Evolutionary conservation across 2,797 vertebrate genomes (phyloP).

Genomic region (Paratrypauchen microcephalus): DNA sequence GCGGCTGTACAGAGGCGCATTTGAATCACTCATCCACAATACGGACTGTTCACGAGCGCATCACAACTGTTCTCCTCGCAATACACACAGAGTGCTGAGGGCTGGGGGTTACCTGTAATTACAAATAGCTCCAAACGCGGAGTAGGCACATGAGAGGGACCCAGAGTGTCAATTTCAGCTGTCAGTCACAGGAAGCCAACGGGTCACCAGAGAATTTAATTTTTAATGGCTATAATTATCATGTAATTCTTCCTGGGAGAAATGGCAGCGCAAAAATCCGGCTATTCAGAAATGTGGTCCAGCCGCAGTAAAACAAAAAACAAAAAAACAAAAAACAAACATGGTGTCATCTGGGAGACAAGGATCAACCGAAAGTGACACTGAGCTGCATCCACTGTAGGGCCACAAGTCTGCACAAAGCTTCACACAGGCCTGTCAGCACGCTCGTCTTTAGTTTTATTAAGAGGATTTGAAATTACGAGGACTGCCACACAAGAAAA

Average conservation of each 20-base stretch:
- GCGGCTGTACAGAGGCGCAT: conserved; percentile 87
- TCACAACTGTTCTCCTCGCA: conserved; percentile 87
- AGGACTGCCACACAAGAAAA: not conserved
- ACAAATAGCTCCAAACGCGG: conserved; percentile 95
- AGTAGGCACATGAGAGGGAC: conserved; percentile 85
- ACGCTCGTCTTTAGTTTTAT: not conserved
- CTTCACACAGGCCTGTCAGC: not conserved
- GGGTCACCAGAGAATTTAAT: conserved; percentile 96
- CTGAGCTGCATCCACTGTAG: not conserved
- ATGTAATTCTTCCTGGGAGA: conserved; percentile 85
- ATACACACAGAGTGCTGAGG: conserved; percentile 28
- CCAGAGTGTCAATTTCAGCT: conserved; percentile 97
- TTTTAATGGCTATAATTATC: conserved; percentile 98
- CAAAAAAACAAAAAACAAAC: conserved; percentile 32
- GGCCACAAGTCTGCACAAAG: not conserved
- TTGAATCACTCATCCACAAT: conserved; percentile 95
- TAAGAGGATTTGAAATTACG: not conserved
- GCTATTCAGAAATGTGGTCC: conserved; percentile 71
- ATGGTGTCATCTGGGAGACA: conserved; percentile 66
- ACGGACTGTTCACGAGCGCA: conserved; percentile 90
- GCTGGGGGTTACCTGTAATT: conserved; percentile 89
- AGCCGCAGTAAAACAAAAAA: conserved; percentile 60
- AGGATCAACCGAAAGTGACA: conserved; percentile 46
- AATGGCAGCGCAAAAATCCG: conserved; percentile 71
- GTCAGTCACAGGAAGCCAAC: conserved; percentile 89